A percentile compares a stretch with the other conserved stretches of the same genome.
Evolutionary conservation across 2,888 invertebrate genomes (phyloP).

Genomic region (Perithous albicinctus): DNA sequence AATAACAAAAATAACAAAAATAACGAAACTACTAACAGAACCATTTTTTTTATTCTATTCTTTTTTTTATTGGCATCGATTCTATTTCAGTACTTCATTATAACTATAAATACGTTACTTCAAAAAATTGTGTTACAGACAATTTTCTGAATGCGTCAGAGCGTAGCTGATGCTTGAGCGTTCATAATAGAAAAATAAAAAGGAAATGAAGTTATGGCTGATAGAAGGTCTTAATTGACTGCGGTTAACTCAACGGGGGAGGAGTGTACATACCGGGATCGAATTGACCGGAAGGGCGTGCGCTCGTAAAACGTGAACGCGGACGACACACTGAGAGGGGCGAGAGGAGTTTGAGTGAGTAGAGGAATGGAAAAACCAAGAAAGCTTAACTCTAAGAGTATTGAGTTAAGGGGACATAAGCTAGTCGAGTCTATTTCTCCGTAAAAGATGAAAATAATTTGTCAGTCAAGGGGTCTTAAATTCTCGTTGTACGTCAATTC

Average conservation of each 20-base stretch:
- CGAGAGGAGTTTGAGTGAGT: conserved; percentile 55
- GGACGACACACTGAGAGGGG: conserved; percentile 48
- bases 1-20: too few species aligned
- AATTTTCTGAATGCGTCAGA: not conserved
- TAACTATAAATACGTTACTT: not conserved
- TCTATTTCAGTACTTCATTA: too few species aligned
- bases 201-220: conserved; percentile 55
- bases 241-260: conserved; percentile 27
- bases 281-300: conserved; percentile 69
- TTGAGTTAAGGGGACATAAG: conserved; percentile 50
- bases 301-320: conserved; percentile 65
- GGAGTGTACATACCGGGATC: conserved; percentile 59
- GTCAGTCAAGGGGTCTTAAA: conserved; percentile 44
- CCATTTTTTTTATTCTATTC: too few species aligned
- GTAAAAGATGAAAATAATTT: conserved; percentile 65
- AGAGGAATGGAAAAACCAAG: conserved; percentile 48
- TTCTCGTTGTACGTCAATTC: conserved; percentile 15
- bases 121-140: not conserved
- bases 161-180: not conserved
- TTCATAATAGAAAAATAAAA: conserved; percentile 45
- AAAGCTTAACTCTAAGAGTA: conserved; percentile 53
- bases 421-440: conserved; percentile 57
- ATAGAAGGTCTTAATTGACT: conserved; percentile 65
- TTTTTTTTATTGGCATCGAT: too few species aligned
- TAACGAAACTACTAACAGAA: too few species aligned